Base-by-base conservation (phyloP, 2,113 vertebrate genomes). In the Cyrtonyx montezumae region DNA sequence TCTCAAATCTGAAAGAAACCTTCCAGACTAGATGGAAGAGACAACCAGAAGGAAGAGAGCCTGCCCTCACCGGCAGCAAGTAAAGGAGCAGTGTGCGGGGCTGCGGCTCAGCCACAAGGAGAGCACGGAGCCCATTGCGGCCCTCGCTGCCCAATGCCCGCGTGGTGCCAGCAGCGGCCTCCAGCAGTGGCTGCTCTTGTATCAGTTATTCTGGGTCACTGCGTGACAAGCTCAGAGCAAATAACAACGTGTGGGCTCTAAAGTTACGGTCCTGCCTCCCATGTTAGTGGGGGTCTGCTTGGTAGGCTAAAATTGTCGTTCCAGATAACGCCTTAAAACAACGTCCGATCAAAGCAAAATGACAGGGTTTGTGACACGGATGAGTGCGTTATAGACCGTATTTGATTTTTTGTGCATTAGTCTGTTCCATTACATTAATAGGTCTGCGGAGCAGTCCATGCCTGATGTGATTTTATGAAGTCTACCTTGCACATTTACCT, bases 401-500 rank as follows among this genome's bases (percentile, higher is more conserved):
- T 73, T 79, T 42, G 48, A 68, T 58, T 80, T 43, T 12, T 81
- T 21, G 62, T 30, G 61, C 87, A 53, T 87, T 59, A 85, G 67
- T 45, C 83, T 30, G 49, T 40, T 80, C 79, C 93, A 17, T 16
- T 49, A 30, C 8, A 18, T 48, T 87, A 87, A 53, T 0, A 19
- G 91, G 49, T 22, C 68, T 13, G 7, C 5, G 74, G 59, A 76
- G 55, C 67, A 1, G 74, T 14, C 87, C 84, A 36, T 0, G 37
- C 87, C 93, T 34, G 48, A 89, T 76, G 93, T 69, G 66, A 6
- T 28, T 40, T 0, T 1, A 8, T 30, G 25, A 25, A 79, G 63
- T 2, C 91, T n/a, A 82, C 91, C 84, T 67, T 12, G 84, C 89
- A 61, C 91, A 48, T 79, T 87, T 93, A 90, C 90, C 94, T 88